Evolutionary conservation across 1,140 invertebrate species (phyloP), one percentile per base, ranked within the genome.

Genomic region (Drosophila nigrodunni): DNA sequence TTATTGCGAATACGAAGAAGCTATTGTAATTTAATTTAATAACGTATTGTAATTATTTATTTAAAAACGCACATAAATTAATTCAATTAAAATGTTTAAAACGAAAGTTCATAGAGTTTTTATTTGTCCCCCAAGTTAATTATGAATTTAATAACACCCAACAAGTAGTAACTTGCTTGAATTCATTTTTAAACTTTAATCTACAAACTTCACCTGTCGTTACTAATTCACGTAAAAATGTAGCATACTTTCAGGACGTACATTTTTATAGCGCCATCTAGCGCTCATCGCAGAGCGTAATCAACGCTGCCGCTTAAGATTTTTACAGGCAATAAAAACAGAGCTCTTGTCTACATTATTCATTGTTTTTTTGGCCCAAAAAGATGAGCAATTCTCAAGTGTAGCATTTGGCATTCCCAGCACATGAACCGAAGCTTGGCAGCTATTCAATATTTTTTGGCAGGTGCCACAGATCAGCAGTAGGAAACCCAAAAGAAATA

Each of bases 41-140:
- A 83, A 79, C 59, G 55, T 87, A 87, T 70, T 87, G 85, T 88
- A 88, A 88, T 88, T 88, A 88, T 88, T 89, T 88, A 88, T 88
- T 88, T 83, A 88, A 83, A 82, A 76, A 74, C 82, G 77, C 83
- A 77, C 80, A 62, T 64, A 88, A 88, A 82, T 76, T 82, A 89
- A 89, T 88, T 77, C 77, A 80, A 88, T 83, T 89, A 80, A 88
- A 88, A 88, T 83, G 83, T 88, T 88, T 73, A 78, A 88, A 88
- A 88, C 77, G 77, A 82, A 60, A 3, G 18, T 46, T 7, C 0
- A n/a, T 7, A 39, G 18, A 7, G 15, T 18, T 15, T 57, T 57
- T 41, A n/a, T 11, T 54, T 59, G 10, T 34, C 1, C 25, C 7
- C 6, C 2, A 18, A 18, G 2, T 10, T 10, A 50, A 0, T 50